Percentiles rank a stretch among this genome's conserved stretches.
phyloP scores from a whole-genome alignment of 2,888 invertebrate genomes.

The Sycophila texana region DNA sequence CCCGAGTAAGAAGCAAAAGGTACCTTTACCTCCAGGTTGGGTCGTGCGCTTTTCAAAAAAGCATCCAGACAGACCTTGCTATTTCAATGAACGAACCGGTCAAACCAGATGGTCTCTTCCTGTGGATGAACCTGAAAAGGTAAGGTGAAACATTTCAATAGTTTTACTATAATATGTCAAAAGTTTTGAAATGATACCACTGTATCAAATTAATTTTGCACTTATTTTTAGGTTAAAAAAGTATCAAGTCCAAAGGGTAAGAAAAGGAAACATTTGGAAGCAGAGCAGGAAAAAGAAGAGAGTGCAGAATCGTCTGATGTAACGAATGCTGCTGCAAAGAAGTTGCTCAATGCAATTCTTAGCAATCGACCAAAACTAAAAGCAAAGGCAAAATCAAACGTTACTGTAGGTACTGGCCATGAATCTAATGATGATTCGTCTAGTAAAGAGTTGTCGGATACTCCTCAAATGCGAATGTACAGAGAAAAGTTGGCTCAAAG shows the following conservation, averaged over 20 bases:
- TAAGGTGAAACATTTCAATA: slow-evolving; percentile 2
- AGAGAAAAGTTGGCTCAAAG: slow-evolving; percentile 60
- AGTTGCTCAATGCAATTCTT: not conserved
- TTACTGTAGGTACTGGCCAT: not conserved
- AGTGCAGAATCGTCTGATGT: slow-evolving; percentile 30
- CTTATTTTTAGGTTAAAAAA: slow-evolving; percentile 31
- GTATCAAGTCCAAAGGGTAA: slow-evolving; percentile 25
- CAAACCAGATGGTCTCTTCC: slow-evolving; percentile 66
- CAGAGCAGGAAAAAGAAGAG: slow-evolving; percentile 9
- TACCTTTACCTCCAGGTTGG: slow-evolving; percentile 65
- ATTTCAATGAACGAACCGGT: slow-evolving; percentile 68
- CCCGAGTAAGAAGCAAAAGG: slow-evolving; percentile 49
- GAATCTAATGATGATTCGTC: slow-evolving; percentile 31
- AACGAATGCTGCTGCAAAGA: slow-evolving; percentile 4
- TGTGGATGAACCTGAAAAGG: slow-evolving; percentile 21
- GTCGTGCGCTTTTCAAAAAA: slow-evolving; percentile 64
- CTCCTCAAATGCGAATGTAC: slow-evolving; percentile 62
- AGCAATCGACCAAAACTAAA: slow-evolving; percentile 56
- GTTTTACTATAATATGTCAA: not conserved
- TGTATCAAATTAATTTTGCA: not conserved
- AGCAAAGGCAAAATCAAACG: slow-evolving; percentile 54
- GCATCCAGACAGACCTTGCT: slow-evolving; percentile 67
- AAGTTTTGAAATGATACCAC: not conserved
- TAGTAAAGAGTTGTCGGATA: slow-evolving; percentile 41
- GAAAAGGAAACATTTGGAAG: slow-evolving; percentile 37